A percentile compares a stretch with the other conserved stretches of the same genome.
phyloP scores from a whole-genome alignment of 2,888 invertebrate genomes.

The Meteorus colon region DNA sequence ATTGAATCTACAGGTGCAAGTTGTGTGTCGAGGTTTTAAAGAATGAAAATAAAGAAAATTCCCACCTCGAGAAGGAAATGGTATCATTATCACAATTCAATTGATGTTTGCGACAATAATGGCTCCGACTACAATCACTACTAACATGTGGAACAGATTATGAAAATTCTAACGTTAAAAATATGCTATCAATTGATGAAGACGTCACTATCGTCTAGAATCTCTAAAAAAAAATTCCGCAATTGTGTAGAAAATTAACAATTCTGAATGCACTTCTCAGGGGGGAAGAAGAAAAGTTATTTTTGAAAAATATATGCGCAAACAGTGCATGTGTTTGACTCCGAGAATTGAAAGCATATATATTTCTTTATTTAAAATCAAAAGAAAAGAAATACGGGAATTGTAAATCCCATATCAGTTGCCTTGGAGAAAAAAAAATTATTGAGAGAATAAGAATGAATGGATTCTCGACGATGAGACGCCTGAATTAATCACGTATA shows the following conservation, averaged over 20 bases:
- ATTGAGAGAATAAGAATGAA: background rate
- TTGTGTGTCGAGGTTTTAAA: background rate
- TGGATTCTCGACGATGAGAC: background rate
- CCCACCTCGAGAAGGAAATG: background rate
- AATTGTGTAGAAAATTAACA: too few species aligned
- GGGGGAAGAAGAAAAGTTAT: too few species aligned
- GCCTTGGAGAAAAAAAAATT: conserved; percentile 15
- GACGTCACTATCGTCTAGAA: too few species aligned
- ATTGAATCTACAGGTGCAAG: background rate
- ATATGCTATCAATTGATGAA: too few species aligned
- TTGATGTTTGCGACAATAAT: conserved; percentile 15
- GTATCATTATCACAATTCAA: background rate
- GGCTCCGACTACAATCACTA: background rate
- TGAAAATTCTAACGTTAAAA: background rate
- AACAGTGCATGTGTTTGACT: too few species aligned
- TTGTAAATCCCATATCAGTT: background rate
- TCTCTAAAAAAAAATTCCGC: too few species aligned
- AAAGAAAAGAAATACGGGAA: too few species aligned
- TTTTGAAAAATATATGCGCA: too few species aligned
- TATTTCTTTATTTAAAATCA: too few species aligned
- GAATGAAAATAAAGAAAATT: background rate
- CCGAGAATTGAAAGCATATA: too few species aligned
- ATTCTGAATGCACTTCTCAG: too few species aligned
- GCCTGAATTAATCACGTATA: background rate
- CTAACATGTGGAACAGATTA: background rate